Base-by-base conservation (phyloP, 1,140 invertebrate genomes). In the Leptestheria dahalacensis region DNA sequence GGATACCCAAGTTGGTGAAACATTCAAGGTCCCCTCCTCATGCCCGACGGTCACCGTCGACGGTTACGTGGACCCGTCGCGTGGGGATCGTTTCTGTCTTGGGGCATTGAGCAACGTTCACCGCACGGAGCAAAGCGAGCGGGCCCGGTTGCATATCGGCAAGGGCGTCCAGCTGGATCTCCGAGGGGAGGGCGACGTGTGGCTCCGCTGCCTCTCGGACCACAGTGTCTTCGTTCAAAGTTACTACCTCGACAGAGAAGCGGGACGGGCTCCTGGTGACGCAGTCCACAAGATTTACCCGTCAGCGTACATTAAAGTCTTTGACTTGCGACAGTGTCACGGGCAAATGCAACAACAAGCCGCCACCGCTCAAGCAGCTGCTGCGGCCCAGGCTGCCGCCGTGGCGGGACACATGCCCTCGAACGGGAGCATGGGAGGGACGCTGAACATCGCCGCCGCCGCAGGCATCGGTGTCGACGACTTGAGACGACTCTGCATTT, bases 281-380 rank as follows among this genome's bases (percentile, higher is more conserved):
- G 94, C 92, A 18, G 94, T 98, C 50, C 95, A 98, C 73, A 98
- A 99, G 79, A 97, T 99, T 63, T 97, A 97, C 74, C 92, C 94
- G n/a, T 84, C 83, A 62, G 93, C 93, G 54, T 95, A 91, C 67
- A 96, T 97, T 53, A 97, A 97, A 77, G 89, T 97, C 21, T 97
- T 96, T 72, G 93, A 97, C 74, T 77, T 97, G 63, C 76, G 91
- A 33, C 92, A 97, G 73, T 97, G 93, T 72, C 91, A 97, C 74
- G 81, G 86, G 50, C 92, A 97, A 75, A 97, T 97, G 91, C 88
- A 93, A 70, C 86, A 90, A 60, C 86, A 93, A 73, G 90, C 88
- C 18, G 83, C 84, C 25, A 89, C 86, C 48, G 90, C 89, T 26
- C 91, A 95, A 74, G 91, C 89, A 28, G 91, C 91, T 11, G 91